Base-by-base conservation (phyloP, 2,888 invertebrate species). In the Hedychridium roseum region DNA sequence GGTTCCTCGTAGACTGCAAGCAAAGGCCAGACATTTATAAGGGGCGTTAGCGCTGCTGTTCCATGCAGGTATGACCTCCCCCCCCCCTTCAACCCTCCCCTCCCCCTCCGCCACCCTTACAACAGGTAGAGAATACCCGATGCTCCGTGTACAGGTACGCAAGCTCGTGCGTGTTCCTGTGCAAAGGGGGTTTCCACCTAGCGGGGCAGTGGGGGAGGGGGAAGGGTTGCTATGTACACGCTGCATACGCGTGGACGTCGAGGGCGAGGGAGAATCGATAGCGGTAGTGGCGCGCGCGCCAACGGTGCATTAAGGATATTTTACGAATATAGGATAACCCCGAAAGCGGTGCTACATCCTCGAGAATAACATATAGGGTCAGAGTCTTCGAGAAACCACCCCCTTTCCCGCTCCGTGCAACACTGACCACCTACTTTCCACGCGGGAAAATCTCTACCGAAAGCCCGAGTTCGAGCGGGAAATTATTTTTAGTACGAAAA, bases 291-390 rank as follows among this genome's bases (percentile, higher is more conserved):
- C 50, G 48, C 53, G 50, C 43, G 51, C n/a, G n/a, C n/a, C n/a
- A n/a, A n/a, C 49, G 47, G 52, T 53, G 52, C 64, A 67, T 67
- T 66, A 66, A 66, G 61, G 55, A 52, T 56, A 60, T 60, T 67
- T 66, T 64, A 66, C 60, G 67, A 64, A 64, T 67, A 64, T 67
- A 62, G 67, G 57, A 66, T 67, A 62, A n/a, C 64, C 65, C 60
- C 54, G 62, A 64, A 62, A 67, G 67, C 59, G 64, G 60, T 66
- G 60, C 64, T 60, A 64, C 50, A 62, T 65, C 67, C 65, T 67
- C 62, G 54, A 57, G 62, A 53, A 67, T 64, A n/a, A n/a, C n/a
- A n/a, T n/a, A n/a, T n/a, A n/a, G n/a, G n/a, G n/a, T n/a, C n/a
- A n/a, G n/a, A n/a, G n/a, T n/a, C n/a, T n/a, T n/a, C n/a, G n/a